phyloP scores from a whole-genome alignment of 2,797 vertebrate genomes.

The Zenarchopterus dispar region DNA sequence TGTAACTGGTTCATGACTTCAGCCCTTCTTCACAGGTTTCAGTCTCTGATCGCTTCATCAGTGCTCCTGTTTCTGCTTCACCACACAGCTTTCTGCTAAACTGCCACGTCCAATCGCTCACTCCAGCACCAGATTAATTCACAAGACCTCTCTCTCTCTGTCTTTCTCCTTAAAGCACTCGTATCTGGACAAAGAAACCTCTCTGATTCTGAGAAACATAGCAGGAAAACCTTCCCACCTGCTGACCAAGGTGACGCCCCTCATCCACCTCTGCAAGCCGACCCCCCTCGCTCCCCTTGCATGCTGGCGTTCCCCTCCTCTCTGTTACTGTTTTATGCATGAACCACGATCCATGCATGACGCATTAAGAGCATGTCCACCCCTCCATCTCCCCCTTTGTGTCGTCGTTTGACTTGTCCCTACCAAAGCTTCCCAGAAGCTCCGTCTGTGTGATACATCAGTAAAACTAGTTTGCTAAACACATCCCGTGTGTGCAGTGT shows the following conservation, averaged over 20 bases:
- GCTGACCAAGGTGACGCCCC: slow-evolving; percentile 96
- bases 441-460: neutral
- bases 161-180: slow-evolving; percentile 88
- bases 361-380: slow-evolving; percentile 2
- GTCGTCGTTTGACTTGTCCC: slow-evolving; percentile 2
- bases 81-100: slow-evolving; percentile 72
- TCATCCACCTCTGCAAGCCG: slow-evolving; percentile 57
- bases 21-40: slow-evolving; percentile 40
- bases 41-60: slow-evolving; percentile 1
- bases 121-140: slow-evolving; percentile 44
- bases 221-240: slow-evolving; percentile 99
- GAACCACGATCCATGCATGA: slow-evolving; percentile 19
- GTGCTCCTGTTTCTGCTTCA: slow-evolving; percentile 50
- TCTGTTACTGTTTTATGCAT: neutral
- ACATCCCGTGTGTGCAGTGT: neutral
- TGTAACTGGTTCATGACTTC: neutral
- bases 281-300: slow-evolving; percentile 3
- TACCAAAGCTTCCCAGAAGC: too few species aligned
- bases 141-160: slow-evolving; percentile 45
- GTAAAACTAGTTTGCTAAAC: neutral
- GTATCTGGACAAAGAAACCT: slow-evolving; percentile 99
- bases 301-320: slow-evolving; percentile 4
- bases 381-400: slow-evolving; percentile 6
- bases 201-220: slow-evolving; percentile 99
- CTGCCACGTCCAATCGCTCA: slow-evolving; percentile 44